Base-by-base conservation (phyloP, 23 tunicate genomes). In the Clavelina lepadiformis region DNA sequence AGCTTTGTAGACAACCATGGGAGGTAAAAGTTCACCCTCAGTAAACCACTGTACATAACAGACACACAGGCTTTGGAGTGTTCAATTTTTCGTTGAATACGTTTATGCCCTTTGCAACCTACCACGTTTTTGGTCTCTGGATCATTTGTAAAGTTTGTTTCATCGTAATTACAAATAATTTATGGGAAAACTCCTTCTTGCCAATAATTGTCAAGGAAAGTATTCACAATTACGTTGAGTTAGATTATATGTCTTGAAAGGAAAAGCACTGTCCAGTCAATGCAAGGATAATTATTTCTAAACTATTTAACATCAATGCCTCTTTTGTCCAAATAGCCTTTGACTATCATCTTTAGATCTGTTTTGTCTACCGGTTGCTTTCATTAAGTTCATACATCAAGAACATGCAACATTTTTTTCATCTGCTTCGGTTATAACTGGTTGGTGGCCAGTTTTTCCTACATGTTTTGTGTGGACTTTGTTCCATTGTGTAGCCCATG, bases 401-500 rank as follows among this genome's bases (percentile, higher is more conserved):
- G 53, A 3, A 21, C 22, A 5, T 56, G 49, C 33, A 29, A 4
- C 7, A 66, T 25, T 4, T 66, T 46, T 66, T 15, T 66, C 72
- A 46, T 63, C 69, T 36, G 13, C 38, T 35, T 63, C 7, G 50
- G 32, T 63, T 23, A 35, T 11, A 21, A 28, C 50, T 36, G 50
- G 37, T 36, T 50, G 69, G 38, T 63, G 69, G 22, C 73, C 73
- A 46, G 73, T 33, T 3, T 51, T 68, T 13, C 65, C 32, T 53
- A 18, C 23, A 51, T 68, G 73, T 34, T 68, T 68, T 13, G 30
- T 51, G 3, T 28, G 47, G 5, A 5, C 32, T 30, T 68, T 51
- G 26, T 68, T 68, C 73, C 73, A 68, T 3, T 46, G 24, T 30
- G 73, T 68, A n/a, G n/a, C n/a, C n/a, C n/a, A n/a, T n/a, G n/a